Evolutionary conservation across 1,140 invertebrate genomes (phyloP), one percentile per base, ranked within the genome.

Genomic region (Pseudomyrmex dendroicus): DNA sequence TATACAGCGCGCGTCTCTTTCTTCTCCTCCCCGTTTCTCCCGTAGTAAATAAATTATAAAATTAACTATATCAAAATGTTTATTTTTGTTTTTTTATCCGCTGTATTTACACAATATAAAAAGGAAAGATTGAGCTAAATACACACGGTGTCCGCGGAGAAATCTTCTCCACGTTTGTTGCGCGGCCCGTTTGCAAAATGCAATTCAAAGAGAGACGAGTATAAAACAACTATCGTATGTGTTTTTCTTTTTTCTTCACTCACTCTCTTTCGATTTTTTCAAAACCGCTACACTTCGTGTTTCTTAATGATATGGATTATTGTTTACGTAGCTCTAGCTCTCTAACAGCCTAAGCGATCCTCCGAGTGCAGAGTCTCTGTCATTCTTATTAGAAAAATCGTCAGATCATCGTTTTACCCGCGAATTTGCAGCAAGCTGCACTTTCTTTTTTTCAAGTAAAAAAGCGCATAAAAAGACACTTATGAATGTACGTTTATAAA

Each of bases 1-100:
- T 35, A 35, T 35, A 35, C 35, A 35, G 35, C 35, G 35, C 25
- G 25, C 25, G 25, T 25, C 25, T 25, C 25, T 35, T 7, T 35
- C 35, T 35, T 35, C 35, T 35, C 5, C 35, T 35, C 35, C 35
- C 35, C 35, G 4, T 7, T 5, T 4, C 35, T 5, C 89, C 77
- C 77, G 88, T 92, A 93, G 92, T 93, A 93, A 94, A 94, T 94
- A 93, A 93, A 92, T 93, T 92, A 91, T 90, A 90, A 90, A 73
- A 82, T 88, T 84, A 86, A 90, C 92, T 93, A 92, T 90, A 91
- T 35, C 35, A 91, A 92, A 93, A 93, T 90, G 92, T 90, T 90
- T 78, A 89, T 73, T 72, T 86, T 73, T 89, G 70, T 35, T 35
- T 80, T 82, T 89, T 88, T 89, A 77, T 86, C 59, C 82, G 83